A percentile compares a stretch with the other conserved stretches of the same genome.
These are phyloP conservation scores for Scalopus aquaticus DNA, from an alignment of 2,113 vertebrate genomes.

Conservation along the genomic window DNA sequence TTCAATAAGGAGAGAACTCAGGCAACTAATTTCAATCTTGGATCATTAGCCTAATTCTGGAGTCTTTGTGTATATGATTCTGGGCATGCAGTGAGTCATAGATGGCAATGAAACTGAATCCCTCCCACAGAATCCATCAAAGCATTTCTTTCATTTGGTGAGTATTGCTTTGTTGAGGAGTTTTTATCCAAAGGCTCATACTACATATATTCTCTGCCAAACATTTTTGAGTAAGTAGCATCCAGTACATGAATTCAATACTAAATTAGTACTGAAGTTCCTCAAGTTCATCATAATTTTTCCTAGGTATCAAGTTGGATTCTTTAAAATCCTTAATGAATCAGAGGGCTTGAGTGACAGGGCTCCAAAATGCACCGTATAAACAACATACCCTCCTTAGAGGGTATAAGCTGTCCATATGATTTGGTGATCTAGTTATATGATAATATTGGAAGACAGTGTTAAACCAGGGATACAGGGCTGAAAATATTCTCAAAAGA, in stretches of 20 bases:
- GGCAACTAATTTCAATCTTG: neutral
- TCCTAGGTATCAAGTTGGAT: neutral
- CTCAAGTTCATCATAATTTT: slow-evolving; percentile 5
- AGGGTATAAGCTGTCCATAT: neutral
- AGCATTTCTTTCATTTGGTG: neutral
- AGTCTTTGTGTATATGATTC: neutral
- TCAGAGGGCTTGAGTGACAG: neutral
- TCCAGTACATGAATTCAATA: neutral
- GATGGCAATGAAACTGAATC: neutral
- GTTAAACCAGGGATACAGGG: neutral
- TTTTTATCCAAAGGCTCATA: slow-evolving; percentile 21
- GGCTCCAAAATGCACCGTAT: neutral
- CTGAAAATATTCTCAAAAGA: neutral
- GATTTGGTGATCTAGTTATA: neutral
- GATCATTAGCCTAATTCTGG: neutral
- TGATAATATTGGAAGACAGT: neutral
- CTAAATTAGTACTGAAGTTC: slow-evolving; percentile 26
- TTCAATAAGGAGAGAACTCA: neutral
- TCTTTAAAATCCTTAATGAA: neutral
- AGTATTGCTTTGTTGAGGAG: neutral
- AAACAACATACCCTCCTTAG: neutral
- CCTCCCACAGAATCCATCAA: slow-evolving; percentile 10
- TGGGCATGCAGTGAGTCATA: neutral
- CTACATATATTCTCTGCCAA: neutral
- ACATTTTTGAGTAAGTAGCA: neutral